Evolutionary conservation across 2,797 vertebrate species (phyloP).

Genomic region (Myiothlypis chrysogaster): DNA sequence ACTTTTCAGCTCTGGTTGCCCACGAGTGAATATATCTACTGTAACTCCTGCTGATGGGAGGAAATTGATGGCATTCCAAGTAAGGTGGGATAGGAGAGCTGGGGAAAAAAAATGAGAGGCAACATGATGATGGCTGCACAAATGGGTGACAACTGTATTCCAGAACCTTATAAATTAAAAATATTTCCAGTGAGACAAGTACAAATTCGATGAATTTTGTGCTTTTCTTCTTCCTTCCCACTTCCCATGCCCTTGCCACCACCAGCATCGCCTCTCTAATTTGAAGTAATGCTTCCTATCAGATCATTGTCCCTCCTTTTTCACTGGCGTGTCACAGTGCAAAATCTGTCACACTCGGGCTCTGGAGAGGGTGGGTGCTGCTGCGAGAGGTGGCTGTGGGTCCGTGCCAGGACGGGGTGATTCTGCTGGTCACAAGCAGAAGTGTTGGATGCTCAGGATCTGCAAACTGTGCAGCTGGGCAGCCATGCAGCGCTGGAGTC

Average conservation of each 20-base stretch:
- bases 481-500: fast-evolving
- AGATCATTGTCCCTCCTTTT: slow-evolving; percentile 11
- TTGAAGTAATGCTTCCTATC: slow-evolving; percentile 21
- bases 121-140: slow-evolving; percentile 59
- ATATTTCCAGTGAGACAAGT: slow-evolving; percentile 80
- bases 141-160: slow-evolving; percentile 76
- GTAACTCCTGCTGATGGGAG: slow-evolving; percentile 88
- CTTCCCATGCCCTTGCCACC: background rate
- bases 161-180: slow-evolving; percentile 79
- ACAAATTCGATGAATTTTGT: slow-evolving; percentile 71
- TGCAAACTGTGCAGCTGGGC: too few species aligned
- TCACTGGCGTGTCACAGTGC: background rate
- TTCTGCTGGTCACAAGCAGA: background rate
- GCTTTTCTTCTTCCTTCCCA: slow-evolving; percentile 26
- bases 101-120: background rate
- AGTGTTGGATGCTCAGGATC: background rate
- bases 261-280: background rate
- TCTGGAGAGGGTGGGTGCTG: fast-evolving
- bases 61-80: slow-evolving; percentile 86
- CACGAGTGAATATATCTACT: slow-evolving; percentile 83
- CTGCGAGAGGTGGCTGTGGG: fast-evolving
- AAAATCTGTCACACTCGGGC: fast-evolving
- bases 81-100: slow-evolving; percentile 70
- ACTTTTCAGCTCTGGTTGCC: slow-evolving; percentile 79
- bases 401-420: background rate